Evolutionary conservation across 2,113 vertebrate species (phyloP), one percentile per base, ranked within the genome.

Genomic region (Promerops cafer): DNA sequence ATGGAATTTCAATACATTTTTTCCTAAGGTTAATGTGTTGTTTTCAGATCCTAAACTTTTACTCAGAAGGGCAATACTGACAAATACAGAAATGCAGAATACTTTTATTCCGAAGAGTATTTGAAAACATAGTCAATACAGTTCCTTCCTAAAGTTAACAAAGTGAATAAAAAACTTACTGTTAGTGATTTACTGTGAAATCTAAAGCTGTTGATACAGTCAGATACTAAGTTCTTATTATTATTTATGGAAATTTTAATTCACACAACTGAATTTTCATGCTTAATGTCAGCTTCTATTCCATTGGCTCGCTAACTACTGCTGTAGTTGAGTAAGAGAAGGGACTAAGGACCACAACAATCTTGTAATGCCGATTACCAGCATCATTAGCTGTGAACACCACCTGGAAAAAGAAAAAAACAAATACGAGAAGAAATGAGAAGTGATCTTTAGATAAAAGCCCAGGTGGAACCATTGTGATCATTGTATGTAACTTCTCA

Each of bases 301-400:
- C 92, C 47, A 97, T 95, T 87, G 95, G 95, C 8, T 97, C 92
- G 4, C 94, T 97, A 68, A 98, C 98, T 4, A 98, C 93, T 10
- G 98, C 99, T 15, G 99, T 98, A 77, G 98, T 98, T 76, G 98
- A 98, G 81, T 98, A 99, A 11, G 99, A 99, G 92, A 91, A 99
- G 15, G 99, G 99, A 64, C 98, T 99, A 63, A 99, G 97, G 65
- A 99, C 93, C 50, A 98, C 92, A 2, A 97, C 98, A 45, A 99
- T 95, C 61, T 97, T 98, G 91, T 99, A 99, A 91, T 98, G 98
- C 14, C 97, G 98, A 44, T 95, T 97, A 26, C 98, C 98, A 4
- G 96, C 97, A 20, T 98, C 97, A 1, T 99, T 98, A 14, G 98
- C 99, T 53, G 98, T 76, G 91, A 99, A 99, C 84, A 98, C 98